Evolutionary conservation across 2,888 invertebrate genomes (phyloP), one percentile per base, ranked within the genome.

Genomic region (Imbricaverruca yamaguchii): DNA sequence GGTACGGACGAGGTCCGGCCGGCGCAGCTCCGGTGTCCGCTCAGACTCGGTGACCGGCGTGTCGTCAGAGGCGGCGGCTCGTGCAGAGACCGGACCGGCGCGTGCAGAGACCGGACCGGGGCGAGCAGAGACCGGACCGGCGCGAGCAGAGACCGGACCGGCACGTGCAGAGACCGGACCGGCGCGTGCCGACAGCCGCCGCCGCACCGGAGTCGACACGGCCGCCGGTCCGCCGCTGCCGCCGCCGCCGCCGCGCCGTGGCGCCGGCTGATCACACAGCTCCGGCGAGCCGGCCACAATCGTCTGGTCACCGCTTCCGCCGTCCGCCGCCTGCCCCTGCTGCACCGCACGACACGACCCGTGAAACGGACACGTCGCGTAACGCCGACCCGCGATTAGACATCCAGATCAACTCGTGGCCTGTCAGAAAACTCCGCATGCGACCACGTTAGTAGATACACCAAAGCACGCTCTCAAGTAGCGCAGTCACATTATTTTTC

Each of bases 341-440:
- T 87, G 87, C 80, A 91, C 18, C 8, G 23, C 67, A 12, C 25
- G 23, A 23, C 11, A 39, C 39, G 39, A 4, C 39, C 39, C 2
- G 39, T 39, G 2, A 39, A 1, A 39, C 39, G 39, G 2, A 39
- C 39, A 39, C 39, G 39, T 39, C 39, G 39, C 39, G 39, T 39
- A 39, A 39, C 39, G 39, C 39, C 39, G 4, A 39, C 39, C 1
- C 39, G 39, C 39, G 39, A 39, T 39, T 39, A 39, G 39, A 39
- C 39, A 39, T 39, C 39, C 39, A 39, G 39, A 39, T 39, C 39
- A 39, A 39, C 39, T 39, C 39, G 39, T 39, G 39, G 39, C 39
- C 39, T 39, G 39, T 4, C 39, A 39, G 39, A 39, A 39, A 39
- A 39, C 39, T 39, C 4, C 39, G 39, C 39, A 39, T 4, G 39